Conservation (phyloP, 1,140 invertebrate species). For the Argopecten irradians region DNA sequence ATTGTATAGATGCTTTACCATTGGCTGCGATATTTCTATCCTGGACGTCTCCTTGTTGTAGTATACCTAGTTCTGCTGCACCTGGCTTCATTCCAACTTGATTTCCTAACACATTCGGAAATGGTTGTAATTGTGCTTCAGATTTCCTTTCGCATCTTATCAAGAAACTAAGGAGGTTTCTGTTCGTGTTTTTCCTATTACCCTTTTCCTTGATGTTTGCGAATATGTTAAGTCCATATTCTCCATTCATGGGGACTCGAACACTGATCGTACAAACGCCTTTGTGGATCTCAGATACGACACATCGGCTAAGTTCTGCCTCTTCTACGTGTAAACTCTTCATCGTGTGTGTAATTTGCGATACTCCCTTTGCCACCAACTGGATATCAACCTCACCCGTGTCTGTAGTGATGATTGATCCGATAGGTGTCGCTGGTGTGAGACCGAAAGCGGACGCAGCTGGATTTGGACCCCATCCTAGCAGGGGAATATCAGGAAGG, state of each 20-base stretch:
- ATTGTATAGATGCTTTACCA: conserved; percentile 37
- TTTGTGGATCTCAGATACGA: conserved; percentile 28
- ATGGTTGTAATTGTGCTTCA: conserved; percentile 2
- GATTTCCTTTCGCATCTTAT: conserved; percentile 26
- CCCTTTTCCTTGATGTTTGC: conserved; percentile 33
- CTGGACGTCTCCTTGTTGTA: conserved; percentile 11
- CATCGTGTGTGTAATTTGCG: conserved; percentile 28
- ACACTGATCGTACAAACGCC: conserved; percentile 36
- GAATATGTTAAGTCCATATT: conserved; percentile 49
- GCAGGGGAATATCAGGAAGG: conserved; percentile 32
- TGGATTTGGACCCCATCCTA: conserved; percentile 40
- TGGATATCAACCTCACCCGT: conserved; percentile 33
- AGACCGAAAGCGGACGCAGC: conserved; percentile 43
- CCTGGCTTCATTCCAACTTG: conserved; percentile 33
- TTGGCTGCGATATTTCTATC: conserved; percentile 6
- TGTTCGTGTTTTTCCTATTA: conserved; percentile 29
- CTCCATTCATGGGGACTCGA: conserved; percentile 41
- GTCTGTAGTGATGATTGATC: conserved; percentile 30
- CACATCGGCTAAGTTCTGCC: conserved; percentile 27
- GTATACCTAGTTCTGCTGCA: conserved; percentile 12
- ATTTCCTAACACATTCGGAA: conserved; percentile 36
- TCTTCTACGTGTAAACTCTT: conserved; percentile 23
- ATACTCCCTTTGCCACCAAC: neutral
- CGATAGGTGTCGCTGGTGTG: conserved; percentile 35
- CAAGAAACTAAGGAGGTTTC: conserved; percentile 32